A percentile compares a stretch with the other conserved stretches of the same genome.
Evolutionary conservation across 2,888 invertebrate species (phyloP).

Genomic region (Parelbella ahira): DNA sequence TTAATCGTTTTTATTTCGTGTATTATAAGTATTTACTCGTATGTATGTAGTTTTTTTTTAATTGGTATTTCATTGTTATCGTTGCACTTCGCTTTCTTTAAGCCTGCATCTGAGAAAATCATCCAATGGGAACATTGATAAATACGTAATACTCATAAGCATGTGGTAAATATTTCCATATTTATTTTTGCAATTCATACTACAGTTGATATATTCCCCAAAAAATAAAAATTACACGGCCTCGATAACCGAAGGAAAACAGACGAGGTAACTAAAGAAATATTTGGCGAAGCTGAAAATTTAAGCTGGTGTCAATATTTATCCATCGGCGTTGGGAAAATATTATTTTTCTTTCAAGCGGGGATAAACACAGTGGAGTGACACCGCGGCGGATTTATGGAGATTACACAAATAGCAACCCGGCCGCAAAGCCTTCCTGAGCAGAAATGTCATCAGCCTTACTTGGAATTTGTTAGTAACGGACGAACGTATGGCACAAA

Average conservation of each 20-base stretch:
- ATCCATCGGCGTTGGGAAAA: conserved; percentile 15
- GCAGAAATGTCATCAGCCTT: neutral
- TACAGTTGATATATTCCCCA: too few relatives aligned
- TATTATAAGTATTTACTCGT: too few relatives aligned
- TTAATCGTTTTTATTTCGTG: too few relatives aligned
- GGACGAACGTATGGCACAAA: too few relatives aligned
- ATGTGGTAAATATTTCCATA: too few relatives aligned
- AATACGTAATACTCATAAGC: too few relatives aligned
- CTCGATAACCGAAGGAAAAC: conserved; percentile 18
- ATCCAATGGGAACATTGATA: too few relatives aligned
- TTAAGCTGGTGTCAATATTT: conserved; percentile 22
- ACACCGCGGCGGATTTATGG: conserved; percentile 11
- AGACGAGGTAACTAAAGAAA: conserved; percentile 14
- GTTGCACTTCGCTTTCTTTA: too few relatives aligned
- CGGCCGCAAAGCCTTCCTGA: neutral
- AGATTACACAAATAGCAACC: neutral
- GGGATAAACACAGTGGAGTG: conserved; percentile 13
- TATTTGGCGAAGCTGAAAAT: conserved; percentile 25
- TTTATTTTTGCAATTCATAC: too few relatives aligned
- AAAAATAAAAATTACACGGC: neutral
- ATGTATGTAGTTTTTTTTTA: too few relatives aligned
- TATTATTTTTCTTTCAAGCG: conserved; percentile 22
- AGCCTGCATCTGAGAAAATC: too few relatives aligned
- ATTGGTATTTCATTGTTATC: too few relatives aligned
- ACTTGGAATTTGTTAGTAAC: conserved; percentile 1